These are phyloP conservation scores for Bruchidius siliquastri DNA, from an alignment of 2,888 invertebrate species.

Conservation along the genomic window DNA sequence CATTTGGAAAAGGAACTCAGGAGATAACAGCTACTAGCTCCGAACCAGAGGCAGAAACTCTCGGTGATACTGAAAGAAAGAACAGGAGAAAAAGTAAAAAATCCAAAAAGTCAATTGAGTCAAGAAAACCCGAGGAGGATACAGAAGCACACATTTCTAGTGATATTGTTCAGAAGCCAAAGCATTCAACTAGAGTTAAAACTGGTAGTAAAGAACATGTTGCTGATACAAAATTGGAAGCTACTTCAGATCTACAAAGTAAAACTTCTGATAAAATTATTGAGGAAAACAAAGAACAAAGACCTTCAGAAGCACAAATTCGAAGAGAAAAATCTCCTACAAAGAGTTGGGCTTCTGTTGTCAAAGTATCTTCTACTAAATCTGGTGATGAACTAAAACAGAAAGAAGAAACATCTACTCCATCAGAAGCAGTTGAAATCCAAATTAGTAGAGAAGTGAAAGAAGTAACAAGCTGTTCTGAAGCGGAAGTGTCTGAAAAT, in stretches of 20 bases:
- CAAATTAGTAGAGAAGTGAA: neutral
- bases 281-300: slow-evolving; percentile 3
- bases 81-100: neutral
- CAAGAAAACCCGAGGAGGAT: neutral
- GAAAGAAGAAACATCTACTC: neutral
- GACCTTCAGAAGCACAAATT: slow-evolving; percentile 3
- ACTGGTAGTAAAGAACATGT: no score
- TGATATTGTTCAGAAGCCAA: neutral
- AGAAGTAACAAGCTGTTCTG: neutral
- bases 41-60: slow-evolving; percentile 5
- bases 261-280: neutral
- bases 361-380: slow-evolving; percentile 9
- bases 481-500: neutral
- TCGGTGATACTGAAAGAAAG: neutral
- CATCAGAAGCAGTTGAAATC: neutral
- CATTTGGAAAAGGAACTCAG: neutral
- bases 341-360: slow-evolving; percentile 24
- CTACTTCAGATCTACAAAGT: neutral
- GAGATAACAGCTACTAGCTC: neutral
- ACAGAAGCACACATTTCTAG: neutral
- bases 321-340: slow-evolving; percentile 3
- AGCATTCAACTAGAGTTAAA: neutral
- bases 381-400: neutral
- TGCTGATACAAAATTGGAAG: no score
- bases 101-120: neutral